Evolutionary conservation across 1,140 invertebrate species (phyloP), one percentile per base, ranked within the genome.

Genomic region (Hylaeus anthracinus): DNA sequence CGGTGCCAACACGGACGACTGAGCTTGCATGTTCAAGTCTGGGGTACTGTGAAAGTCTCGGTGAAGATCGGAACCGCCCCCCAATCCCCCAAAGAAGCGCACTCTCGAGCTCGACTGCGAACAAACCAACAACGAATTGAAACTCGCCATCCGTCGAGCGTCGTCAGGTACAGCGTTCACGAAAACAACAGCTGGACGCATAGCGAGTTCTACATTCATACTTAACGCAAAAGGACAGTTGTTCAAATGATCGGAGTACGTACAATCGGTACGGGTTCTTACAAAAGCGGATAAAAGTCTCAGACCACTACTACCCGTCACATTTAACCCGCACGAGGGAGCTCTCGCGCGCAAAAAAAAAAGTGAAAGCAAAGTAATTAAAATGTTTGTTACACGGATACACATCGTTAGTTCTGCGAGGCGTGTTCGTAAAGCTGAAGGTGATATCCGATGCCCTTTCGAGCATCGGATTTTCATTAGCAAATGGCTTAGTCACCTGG

Each of bases 31-130:
- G 72, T 95, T 95, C 45, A 98, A 91, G 92, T 98, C 97, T 0
- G 98, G 97, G 41, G 97, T 98, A 69, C 97, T 97, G 90, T 98
- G 97, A 93, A 98, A 98, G 81, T 97, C 96, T 74, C 97, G 95
- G 83, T 97, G 96, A 15, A 98, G 94, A 86, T 96, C 95, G 10
- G 93, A 93, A 69, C 93, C 92, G n/a, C 92, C 91, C 43, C 92
- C 93, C n/a, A 93, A 88, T 58, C 94, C 92, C 67, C 94, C 94
- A 72, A 94, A 94, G 89, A 95, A 95, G 51, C 94, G 93, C 53
- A 95, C 94, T 83, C 94, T 92, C 55, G 91, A 92, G 81, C 86
- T 93, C 15, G 91, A 90, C 94, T 94, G 89, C 15, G 90, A 90
- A 87, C 67, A 77, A 48, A 86, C 65, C 78, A 74, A 61, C 78